These are phyloP conservation scores for Drosophila burlai DNA, from an alignment of 1,140 invertebrate genomes.

Conservation along the genomic window DNA sequence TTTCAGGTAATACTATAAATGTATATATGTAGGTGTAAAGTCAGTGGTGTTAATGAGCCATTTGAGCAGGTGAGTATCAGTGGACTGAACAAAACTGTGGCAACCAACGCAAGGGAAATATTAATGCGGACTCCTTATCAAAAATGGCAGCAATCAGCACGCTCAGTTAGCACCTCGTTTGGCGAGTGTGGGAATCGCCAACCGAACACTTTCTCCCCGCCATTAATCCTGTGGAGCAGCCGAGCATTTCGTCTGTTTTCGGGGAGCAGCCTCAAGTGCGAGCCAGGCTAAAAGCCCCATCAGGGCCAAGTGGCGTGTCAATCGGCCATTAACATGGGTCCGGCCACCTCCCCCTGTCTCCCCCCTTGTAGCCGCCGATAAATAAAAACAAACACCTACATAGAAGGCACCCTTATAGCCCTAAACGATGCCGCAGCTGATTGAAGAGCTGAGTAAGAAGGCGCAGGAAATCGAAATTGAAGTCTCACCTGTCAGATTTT, in stretches of 20 bases:
- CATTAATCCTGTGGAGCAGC: slow-evolving; percentile 56
- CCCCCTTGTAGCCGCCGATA: slow-evolving; percentile 48
- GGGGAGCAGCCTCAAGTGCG: slow-evolving; percentile 16
- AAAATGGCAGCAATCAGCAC: slow-evolving; percentile 82
- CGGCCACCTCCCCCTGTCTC: slow-evolving; percentile 5
- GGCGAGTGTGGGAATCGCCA: slow-evolving; percentile 20
- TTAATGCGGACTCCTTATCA: slow-evolving; percentile 79
- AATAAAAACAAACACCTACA: slow-evolving; percentile 64
- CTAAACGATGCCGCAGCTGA: slow-evolving; percentile 46
- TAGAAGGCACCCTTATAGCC: slow-evolving; percentile 7
- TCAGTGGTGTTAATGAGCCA: slow-evolving; percentile 10
- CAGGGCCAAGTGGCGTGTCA: slow-evolving; percentile 81
- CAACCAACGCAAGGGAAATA: slow-evolving; percentile 67
- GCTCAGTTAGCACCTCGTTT: slow-evolving; percentile 80
- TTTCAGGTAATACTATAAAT: not conserved
- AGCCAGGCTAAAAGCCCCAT: slow-evolving; percentile 48
- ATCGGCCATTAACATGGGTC: slow-evolving; percentile 78
- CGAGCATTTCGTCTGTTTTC: slow-evolving; percentile 44
- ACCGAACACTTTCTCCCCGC: slow-evolving; percentile 12
- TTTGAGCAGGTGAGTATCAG: slow-evolving; percentile 11
- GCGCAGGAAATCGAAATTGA: slow-evolving; percentile 13
- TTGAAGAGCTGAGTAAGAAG: slow-evolving; percentile 14
- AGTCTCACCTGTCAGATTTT: slow-evolving; percentile 28
- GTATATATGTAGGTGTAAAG: not conserved
- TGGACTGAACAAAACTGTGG: slow-evolving; percentile 41